These are phyloP conservation scores for Coendou prehensilis DNA, from an alignment of 2,797 vertebrate species.

Conservation along the genomic window DNA sequence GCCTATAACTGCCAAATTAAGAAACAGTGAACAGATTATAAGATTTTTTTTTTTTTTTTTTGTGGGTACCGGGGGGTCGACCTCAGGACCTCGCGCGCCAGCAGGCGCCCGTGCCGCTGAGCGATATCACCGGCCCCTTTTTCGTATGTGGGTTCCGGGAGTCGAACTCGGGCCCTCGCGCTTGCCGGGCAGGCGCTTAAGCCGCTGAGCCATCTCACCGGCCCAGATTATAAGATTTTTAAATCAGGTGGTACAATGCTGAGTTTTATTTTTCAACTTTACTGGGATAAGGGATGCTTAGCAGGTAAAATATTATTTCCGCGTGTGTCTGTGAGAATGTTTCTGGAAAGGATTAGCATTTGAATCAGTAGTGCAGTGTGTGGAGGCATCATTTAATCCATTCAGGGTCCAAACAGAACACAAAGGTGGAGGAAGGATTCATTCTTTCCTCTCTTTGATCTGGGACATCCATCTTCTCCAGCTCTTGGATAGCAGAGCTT, in stretches of 20 bases:
- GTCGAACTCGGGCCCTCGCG: too few relatives aligned
- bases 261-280: neutral
- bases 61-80: too few relatives aligned
- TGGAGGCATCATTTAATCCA: neutral
- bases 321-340: neutral
- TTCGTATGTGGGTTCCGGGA: too few relatives aligned
- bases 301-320: neutral
- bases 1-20: neutral
- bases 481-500: neutral
- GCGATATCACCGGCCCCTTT: too few relatives aligned
- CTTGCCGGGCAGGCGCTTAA: too few relatives aligned
- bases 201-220: too few relatives aligned
- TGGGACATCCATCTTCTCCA: neutral
- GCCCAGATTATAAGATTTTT: neutral
- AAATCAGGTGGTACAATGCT: neutral
- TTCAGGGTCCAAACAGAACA: too few relatives aligned
- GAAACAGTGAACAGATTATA: neutral
- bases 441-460: neutral
- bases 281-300: neutral
- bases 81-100: too few relatives aligned
- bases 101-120: too few relatives aligned
- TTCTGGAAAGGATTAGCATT: neutral
- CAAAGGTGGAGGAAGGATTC: neutral
- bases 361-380: neutral
- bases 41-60: too few relatives aligned